A percentile compares a stretch with the other conserved stretches of the same genome.
phyloP scores from a whole-genome alignment of 2,888 invertebrate species.

The Thymelicus lineola region DNA sequence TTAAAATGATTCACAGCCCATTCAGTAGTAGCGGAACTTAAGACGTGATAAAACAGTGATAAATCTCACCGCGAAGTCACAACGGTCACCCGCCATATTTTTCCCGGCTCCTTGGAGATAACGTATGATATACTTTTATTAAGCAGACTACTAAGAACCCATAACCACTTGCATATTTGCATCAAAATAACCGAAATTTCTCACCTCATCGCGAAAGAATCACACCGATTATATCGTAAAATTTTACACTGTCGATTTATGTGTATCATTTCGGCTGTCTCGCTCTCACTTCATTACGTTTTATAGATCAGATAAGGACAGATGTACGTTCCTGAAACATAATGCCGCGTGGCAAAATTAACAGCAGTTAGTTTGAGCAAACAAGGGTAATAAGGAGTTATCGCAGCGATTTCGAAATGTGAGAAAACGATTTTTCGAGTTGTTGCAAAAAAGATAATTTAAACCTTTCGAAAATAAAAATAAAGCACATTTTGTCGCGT shows the following conservation, averaged over 20 bases:
- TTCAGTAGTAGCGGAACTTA: constrained; percentile 33
- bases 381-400: constrained; percentile 51
- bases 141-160: constrained; percentile 50
- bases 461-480: neutral
- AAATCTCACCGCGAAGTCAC: constrained; percentile 35
- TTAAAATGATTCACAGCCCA: constrained; percentile 24
- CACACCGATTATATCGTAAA: constrained; percentile 65
- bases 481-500: neutral
- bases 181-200: constrained; percentile 37
- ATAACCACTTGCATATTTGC: constrained; percentile 48
- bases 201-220: constrained; percentile 42
- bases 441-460: neutral
- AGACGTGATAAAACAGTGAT: constrained; percentile 32
- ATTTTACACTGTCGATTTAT: constrained; percentile 71
- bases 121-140: constrained; percentile 38
- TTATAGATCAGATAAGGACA: constrained; percentile 49
- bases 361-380: constrained; percentile 69
- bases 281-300: constrained; percentile 47
- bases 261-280: constrained; percentile 59
- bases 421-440: constrained; percentile 11
- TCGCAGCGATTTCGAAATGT: constrained; percentile 35
- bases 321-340: constrained; percentile 56
- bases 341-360: constrained; percentile 70
- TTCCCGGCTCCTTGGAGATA: constrained; percentile 25
- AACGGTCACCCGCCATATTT: constrained; percentile 25